Base-by-base conservation (phyloP, 2,797 vertebrate genomes). In the Pangasius krempfi region DNA sequence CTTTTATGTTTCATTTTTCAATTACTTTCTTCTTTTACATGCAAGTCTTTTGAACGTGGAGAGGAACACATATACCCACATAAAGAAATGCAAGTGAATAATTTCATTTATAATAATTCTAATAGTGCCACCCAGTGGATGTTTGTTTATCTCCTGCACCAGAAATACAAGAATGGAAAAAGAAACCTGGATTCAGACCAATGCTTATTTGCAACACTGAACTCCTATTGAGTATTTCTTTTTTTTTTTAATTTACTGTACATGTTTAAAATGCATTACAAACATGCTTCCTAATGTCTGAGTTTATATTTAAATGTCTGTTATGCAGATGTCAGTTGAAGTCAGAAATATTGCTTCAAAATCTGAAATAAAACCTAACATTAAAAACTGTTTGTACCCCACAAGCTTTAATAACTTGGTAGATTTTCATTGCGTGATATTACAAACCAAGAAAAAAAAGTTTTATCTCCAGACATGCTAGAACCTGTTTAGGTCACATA, bases 401-500 rank as follows among this genome's bases (percentile, higher is more conserved):
- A 84, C 25, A 52, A 58, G 62, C 22, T 7, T 73, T 40, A 27
- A 8, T 8, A 84, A n/a, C 37, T 47, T 44, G 9, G 47, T 58
- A 27, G 13, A n/a, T 47, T 64, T 62, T 12, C 33, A 58, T 16
- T 60, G 54, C 14, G 33, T 50, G 62, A 50, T 6, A 13, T 73
- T 56, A 75, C 8, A 87, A 18, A 64, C 60, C 37, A 54, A 75
- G 22, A 64, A 83, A 83, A 62, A 33, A 84, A 78, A 18, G 8
- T 5, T 70, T 56, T 68, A 16, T 87, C 60, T 44, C 20, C 37
- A 68, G 33, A 66, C 86, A 81, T 78, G 84, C 66, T 89, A 47
- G 54, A 89, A 82, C 90, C 68, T 76, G 88, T 87, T 90, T 37
- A 52, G 44, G n/a, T 84, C 14, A 22, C 83, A 75, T 47, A 64